Conservation (phyloP, 2,888 invertebrate genomes). For the Crematogaster levior region DNA sequence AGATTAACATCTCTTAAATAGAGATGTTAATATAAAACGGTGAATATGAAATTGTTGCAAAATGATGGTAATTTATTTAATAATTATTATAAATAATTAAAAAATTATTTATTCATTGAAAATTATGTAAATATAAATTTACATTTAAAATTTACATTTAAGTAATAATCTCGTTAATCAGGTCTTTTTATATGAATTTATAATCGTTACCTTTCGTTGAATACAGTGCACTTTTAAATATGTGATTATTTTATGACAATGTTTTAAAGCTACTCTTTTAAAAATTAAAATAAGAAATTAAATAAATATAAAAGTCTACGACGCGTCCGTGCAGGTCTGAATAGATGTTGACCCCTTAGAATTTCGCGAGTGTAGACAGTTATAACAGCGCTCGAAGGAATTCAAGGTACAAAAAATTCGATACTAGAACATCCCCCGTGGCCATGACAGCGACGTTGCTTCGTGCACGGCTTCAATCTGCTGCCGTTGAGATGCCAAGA, state of each 20-base stretch:
- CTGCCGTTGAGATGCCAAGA: slow-evolving; percentile 66
- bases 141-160: background rate
- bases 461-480: slow-evolving; percentile 70
- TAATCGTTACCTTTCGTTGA: background rate
- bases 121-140: background rate
- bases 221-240: background rate
- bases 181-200: background rate
- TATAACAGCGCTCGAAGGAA: slow-evolving; percentile 28
- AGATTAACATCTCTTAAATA: no score
- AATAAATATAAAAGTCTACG: background rate
- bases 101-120: slow-evolving; percentile 14
- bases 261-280: background rate
- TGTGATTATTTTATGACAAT: background rate
- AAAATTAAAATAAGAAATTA: background rate
- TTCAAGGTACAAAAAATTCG: slow-evolving; percentile 9
- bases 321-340: background rate
- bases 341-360: background rate
- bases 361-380: background rate
- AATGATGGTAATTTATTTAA: background rate
- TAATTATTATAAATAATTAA: background rate
- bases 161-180: background rate
- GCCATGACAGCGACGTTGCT: slow-evolving; percentile 50
- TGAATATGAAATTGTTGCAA: background rate
- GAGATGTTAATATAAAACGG: background rate
- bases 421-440: slow-evolving; percentile 39